Conservation (phyloP, 2,797 vertebrate genomes). For the Neosalanx taihuensis region DNA sequence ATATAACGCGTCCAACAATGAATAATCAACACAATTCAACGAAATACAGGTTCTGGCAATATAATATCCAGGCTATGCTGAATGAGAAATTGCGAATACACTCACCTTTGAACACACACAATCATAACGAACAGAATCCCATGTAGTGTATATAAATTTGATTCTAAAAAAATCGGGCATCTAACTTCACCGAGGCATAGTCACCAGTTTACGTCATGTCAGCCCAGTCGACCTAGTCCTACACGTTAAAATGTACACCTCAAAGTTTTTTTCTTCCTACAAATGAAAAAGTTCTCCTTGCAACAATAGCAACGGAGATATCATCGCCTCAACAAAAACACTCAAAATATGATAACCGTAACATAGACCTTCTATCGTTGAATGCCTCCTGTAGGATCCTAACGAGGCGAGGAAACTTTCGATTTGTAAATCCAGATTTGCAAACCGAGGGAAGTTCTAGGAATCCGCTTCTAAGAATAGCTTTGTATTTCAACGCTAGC, state of each 20-base stretch:
- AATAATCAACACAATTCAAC: no score
- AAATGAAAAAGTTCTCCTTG: neutral
- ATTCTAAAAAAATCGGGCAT: no score
- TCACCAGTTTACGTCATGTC: conserved; percentile 12
- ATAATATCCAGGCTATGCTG: no score
- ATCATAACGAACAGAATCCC: conserved; percentile 39
- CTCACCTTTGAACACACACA: conserved; percentile 58
- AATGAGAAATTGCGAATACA: neutral
- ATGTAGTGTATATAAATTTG: conserved; percentile 8
- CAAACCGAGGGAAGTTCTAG: conserved; percentile 51
- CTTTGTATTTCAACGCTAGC: conserved; percentile 59
- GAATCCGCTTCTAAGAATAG: conserved; percentile 70
- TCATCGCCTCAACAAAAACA: conserved; percentile 23
- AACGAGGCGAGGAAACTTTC: conserved; percentile 36
- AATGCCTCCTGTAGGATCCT: no score
- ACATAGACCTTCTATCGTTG: no score
- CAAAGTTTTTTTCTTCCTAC: neutral
- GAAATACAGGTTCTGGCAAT: no score
- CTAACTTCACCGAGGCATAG: neutral
- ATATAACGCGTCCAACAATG: no score
- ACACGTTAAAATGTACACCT: conserved; percentile 6
- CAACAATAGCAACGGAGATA: conserved; percentile 3
- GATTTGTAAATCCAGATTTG: conserved; percentile 36
- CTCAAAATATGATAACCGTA: neutral
- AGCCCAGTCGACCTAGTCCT: conserved; percentile 6